Conservation (phyloP, 2,797 vertebrate species). For the Serranus cabrilla region DNA sequence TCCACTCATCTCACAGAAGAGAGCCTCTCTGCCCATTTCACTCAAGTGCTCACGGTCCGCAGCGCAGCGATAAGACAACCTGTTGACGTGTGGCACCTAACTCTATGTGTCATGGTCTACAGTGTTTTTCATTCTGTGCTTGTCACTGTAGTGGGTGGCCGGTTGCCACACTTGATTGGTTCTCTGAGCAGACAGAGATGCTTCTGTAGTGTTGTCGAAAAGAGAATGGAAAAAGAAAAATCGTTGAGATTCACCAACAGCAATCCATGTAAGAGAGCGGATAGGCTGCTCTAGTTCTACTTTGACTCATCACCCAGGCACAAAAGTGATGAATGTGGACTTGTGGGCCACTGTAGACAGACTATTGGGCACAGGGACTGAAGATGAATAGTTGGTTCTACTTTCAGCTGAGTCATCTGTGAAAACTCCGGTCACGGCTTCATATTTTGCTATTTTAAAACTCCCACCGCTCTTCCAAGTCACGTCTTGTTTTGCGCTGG, state of each 20-base stretch:
- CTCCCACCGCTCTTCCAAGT: not conserved
- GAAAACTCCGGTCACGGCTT: conserved; percentile 15
- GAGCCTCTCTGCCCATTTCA: conserved; percentile 77
- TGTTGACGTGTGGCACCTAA: conserved; percentile 79
- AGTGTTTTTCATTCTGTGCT: conserved; percentile 79
- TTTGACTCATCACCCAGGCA: conserved; percentile 43
- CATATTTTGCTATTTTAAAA: conserved; percentile 37
- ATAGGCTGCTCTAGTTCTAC: conserved; percentile 28
- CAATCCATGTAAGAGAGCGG: conserved; percentile 33
- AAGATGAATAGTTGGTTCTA: conserved; percentile 32
- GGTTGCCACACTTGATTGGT: conserved; percentile 75
- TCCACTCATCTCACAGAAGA: conserved; percentile 74
- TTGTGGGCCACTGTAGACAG: conserved; percentile 22
- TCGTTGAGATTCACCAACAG: conserved; percentile 49
- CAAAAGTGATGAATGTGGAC: conserved; percentile 42
- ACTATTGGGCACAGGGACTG: not conserved
- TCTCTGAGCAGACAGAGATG: conserved; percentile 71
- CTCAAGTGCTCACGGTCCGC: conserved; percentile 75
- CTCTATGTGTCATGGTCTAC: conserved; percentile 78
- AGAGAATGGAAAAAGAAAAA: conserved; percentile 67
- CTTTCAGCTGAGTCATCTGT: conserved; percentile 46
- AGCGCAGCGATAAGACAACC: conserved; percentile 77
- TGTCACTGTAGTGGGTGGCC: conserved; percentile 73
- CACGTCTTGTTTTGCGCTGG: conserved; percentile 1
- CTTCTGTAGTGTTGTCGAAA: conserved; percentile 59